Conservation (phyloP, 1,140 invertebrate species). For the Drosophila simulans region DNA sequence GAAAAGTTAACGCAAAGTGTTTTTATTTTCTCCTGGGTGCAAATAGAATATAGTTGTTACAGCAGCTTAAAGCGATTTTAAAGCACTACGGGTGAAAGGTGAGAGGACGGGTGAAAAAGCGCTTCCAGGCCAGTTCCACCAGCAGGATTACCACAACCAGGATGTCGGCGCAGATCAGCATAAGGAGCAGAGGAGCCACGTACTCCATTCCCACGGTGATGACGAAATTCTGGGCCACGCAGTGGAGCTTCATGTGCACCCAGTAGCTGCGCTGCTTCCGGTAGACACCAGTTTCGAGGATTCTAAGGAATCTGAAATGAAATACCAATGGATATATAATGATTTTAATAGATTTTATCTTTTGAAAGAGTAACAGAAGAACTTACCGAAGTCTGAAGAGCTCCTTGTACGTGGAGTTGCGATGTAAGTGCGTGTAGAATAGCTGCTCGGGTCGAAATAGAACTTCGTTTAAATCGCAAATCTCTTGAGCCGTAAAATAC, state of each 20-base stretch:
- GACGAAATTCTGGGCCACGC: slow-evolving; percentile 69
- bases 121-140: slow-evolving; percentile 62
- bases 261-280: slow-evolving; percentile 65
- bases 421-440: slow-evolving; percentile 63
- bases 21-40: slow-evolving; percentile 46
- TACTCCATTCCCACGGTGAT: slow-evolving; percentile 81
- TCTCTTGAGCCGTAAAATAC: slow-evolving; percentile 64
- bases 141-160: slow-evolving; percentile 61
- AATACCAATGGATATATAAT: neutral
- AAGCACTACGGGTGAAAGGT: slow-evolving; percentile 25
- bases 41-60: slow-evolving; percentile 11
- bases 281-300: slow-evolving; percentile 73
- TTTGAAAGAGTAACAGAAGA: neutral
- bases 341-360: no score
- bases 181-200: slow-evolving; percentile 76
- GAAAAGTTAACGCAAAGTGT: slow-evolving; percentile 75
- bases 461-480: slow-evolving; percentile 79
- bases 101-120: slow-evolving; percentile 28
- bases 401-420: slow-evolving; percentile 77
- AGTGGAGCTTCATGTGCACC: slow-evolving; percentile 66
- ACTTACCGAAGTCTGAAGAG: slow-evolving; percentile 54
- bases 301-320: slow-evolving; percentile 48
- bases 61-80: slow-evolving; percentile 61
- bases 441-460: slow-evolving; percentile 62
- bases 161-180: slow-evolving; percentile 64